Conservation (phyloP, 2,113 vertebrate species). For the Boleophthalmus pectinirostris region DNA sequence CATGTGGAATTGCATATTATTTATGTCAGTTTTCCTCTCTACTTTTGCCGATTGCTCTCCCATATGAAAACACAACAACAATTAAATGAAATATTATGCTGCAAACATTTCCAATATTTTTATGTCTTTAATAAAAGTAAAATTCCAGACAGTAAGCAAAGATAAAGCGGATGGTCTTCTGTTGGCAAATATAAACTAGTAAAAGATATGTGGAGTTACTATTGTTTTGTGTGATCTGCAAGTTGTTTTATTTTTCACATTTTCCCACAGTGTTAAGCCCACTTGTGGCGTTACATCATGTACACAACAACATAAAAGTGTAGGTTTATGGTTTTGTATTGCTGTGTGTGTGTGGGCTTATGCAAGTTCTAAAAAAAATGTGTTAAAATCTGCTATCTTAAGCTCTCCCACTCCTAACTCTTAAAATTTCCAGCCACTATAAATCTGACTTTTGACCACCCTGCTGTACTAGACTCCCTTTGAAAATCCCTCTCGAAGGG, state of each 20-base stretch:
- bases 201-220: neutral
- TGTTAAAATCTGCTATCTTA: constrained; percentile 31
- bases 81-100: no score
- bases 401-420: constrained; percentile 55
- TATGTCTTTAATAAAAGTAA: neutral
- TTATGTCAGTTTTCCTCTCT: no score
- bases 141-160: neutral
- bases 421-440: constrained; percentile 27
- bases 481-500: constrained; percentile 14
- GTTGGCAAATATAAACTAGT: constrained; percentile 2
- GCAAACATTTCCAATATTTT: no score
- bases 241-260: constrained; percentile 7
- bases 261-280: constrained; percentile 12
- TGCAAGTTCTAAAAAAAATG: constrained; percentile 43
- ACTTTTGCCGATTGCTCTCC: no score
- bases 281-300: constrained; percentile 7
- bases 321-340: constrained; percentile 31
- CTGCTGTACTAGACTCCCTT: constrained; percentile 8
- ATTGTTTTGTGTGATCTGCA: neutral
- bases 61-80: no score
- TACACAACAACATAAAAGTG: constrained; percentile 22
- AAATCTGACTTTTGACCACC: constrained; percentile 28
- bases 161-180: constrained; percentile 10
- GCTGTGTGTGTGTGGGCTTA: constrained; percentile 29
- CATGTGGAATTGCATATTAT: no score